Evolutionary conservation across 2,888 invertebrate species (phyloP).

Genomic region (Ophion slaviceki): DNA sequence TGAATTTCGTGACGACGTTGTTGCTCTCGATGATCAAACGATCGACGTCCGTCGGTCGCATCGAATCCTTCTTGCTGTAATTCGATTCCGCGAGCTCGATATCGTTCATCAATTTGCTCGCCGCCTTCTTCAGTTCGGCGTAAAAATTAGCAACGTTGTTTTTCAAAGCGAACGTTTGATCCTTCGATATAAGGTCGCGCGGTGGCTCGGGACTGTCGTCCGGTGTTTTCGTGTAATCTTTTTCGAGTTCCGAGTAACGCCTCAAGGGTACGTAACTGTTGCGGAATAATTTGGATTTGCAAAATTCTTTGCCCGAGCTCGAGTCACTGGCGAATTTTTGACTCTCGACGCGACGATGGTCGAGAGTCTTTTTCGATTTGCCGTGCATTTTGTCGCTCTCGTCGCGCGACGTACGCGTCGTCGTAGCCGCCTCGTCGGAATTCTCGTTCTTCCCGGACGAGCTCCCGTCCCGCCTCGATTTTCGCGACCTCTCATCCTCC

Average conservation of each 20-base stretch:
- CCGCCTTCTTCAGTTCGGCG: conserved; percentile 44
- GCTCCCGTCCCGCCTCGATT: not conserved
- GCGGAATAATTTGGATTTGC: conserved; percentile 54
- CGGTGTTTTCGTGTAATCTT: conserved; percentile 48
- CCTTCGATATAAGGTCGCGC: conserved; percentile 51
- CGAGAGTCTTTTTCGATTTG: conserved; percentile 31
- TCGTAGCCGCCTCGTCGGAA: not conserved
- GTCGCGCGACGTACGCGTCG: not conserved
- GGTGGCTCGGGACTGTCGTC: conserved; percentile 16
- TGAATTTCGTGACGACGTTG: conserved; percentile 62
- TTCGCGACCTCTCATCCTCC: not conserved
- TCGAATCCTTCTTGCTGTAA: conserved; percentile 62
- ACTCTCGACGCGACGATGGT: conserved; percentile 20
- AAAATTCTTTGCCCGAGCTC: conserved; percentile 75
- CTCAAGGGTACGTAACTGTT: conserved; percentile 47
- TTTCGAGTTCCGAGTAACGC: conserved; percentile 47
- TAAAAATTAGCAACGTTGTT: conserved; percentile 50
- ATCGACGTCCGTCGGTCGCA: conserved; percentile 58
- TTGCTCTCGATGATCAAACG: conserved; percentile 66
- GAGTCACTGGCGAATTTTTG: conserved; percentile 62
- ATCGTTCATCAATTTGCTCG: conserved; percentile 50
- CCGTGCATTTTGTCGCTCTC: conserved; percentile 6
- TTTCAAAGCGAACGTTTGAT: conserved; percentile 54
- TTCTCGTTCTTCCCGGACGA: not conserved
- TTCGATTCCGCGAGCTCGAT: conserved; percentile 66